Evolutionary conservation across 2,888 invertebrate genomes (phyloP), one percentile per base, ranked within the genome.

Genomic region (Cephus pulcher): DNA sequence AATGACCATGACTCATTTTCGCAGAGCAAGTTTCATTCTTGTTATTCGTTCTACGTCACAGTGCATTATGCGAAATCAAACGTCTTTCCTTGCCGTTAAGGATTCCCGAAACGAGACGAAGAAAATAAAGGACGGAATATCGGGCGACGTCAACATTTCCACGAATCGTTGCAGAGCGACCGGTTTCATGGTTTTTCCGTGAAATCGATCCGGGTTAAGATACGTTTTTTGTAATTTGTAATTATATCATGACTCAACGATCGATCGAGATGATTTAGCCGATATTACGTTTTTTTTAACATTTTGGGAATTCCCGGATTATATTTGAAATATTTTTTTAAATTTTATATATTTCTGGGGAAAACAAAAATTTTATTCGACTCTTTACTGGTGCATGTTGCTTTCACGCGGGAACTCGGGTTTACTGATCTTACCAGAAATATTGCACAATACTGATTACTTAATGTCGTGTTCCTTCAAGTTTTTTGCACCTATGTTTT

Each of bases 1-100:
- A 81, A 81, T 69, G 86, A 82, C 86, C 84, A 80, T 85, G 85
- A 85, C 84, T 84, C 80, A 84, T 84, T 84, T 85, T 84, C 80
- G 75, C 73, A 75, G 80, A 80, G 76, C 83, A 78, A 75, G 79
- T 85, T 82, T 82, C 82, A 34, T 85, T 83, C 78, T 34, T 56
- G 56, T 23, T 71, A 71, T 23, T 15, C 30, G 12, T 3, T 30
- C 23, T 23, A 56, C 56, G 56, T 56, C 56, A 56, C 56, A 56
- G 56, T 56, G 56, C 56, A 56, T 56, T 56, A 23, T 23, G 9
- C 23, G 56, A 56, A 56, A 40, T 40, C 2, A 6, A 15, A 56
- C 23, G 15, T 56, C 23, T 56, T 56, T 56, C 56, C 9, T 56
- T 23, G 56, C 23, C 40, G 40, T 23, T 56, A 9, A 23, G 9